phyloP scores from a whole-genome alignment of 2,888 invertebrate genomes.

The Rhodophaea formosa region DNA sequence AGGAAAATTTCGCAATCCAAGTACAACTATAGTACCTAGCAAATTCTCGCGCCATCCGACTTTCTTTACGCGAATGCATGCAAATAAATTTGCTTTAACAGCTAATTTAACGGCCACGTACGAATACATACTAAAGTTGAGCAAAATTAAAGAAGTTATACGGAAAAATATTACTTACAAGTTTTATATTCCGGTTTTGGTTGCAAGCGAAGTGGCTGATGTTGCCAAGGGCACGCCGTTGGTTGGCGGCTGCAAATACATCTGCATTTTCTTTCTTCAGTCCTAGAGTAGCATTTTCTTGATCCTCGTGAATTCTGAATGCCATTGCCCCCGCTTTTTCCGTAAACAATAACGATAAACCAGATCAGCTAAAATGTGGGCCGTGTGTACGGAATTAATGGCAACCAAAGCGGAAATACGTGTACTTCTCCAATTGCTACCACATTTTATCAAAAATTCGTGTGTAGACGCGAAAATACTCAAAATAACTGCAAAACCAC shows the following conservation, averaged over 20 bases:
- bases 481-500: slow-evolving; percentile 53
- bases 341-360: slow-evolving; percentile 61
- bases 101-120: no score
- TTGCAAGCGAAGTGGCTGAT: slow-evolving; percentile 82
- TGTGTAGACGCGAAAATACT: slow-evolving; percentile 49
- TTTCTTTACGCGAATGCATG: neutral
- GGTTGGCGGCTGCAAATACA: slow-evolving; percentile 69
- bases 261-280: slow-evolving; percentile 78
- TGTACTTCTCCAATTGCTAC: slow-evolving; percentile 36
- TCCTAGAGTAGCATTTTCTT: slow-evolving; percentile 84
- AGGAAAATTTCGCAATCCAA: neutral
- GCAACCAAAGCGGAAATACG: slow-evolving; percentile 49
- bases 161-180: slow-evolving; percentile 63
- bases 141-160: slow-evolving; percentile 7
- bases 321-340: slow-evolving; percentile 82
- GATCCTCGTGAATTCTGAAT: slow-evolving; percentile 89
- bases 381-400: slow-evolving; percentile 43
- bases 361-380: slow-evolving; percentile 42
- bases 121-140: no score
- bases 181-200: slow-evolving; percentile 75
- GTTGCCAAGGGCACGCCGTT: slow-evolving; percentile 84
- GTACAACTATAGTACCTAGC: neutral
- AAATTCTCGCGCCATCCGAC: slow-evolving; percentile 3
- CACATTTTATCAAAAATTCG: slow-evolving; percentile 55
- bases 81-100: neutral